Conservation (phyloP, 2,797 vertebrate species). For the Parauchenoglanis ngamensis region DNA sequence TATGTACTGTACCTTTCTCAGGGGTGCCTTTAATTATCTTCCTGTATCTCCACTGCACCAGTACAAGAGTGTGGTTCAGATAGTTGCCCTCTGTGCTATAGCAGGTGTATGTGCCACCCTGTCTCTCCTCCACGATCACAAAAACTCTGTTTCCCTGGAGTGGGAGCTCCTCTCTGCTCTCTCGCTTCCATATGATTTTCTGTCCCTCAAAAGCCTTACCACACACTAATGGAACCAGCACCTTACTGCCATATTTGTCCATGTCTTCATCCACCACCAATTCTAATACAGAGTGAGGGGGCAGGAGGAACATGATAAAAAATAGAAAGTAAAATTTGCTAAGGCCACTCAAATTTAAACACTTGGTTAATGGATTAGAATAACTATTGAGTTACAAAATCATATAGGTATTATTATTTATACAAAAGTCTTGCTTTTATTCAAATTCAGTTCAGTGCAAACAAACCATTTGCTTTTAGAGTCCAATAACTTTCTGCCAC, state of each 20-base stretch:
- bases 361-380: neutral
- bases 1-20: conserved; percentile 47
- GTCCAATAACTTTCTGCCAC: conserved; percentile 59
- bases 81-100: conserved; percentile 61
- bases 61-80: conserved; percentile 72
- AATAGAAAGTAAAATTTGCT: neutral
- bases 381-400: neutral
- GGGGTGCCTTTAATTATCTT: conserved; percentile 46
- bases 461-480: conserved; percentile 69
- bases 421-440: neutral
- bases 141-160: conserved; percentile 48
- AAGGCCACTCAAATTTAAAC: neutral
- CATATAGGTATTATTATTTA: neutral
- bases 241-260: conserved; percentile 16
- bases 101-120: conserved; percentile 74
- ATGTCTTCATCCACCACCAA: conserved; percentile 52
- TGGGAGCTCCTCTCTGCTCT: conserved; percentile 27
- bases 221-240: conserved; percentile 53
- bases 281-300: conserved; percentile 25
- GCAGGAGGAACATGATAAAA: neutral
- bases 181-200: conserved; percentile 47
- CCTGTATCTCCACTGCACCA: conserved; percentile 62
- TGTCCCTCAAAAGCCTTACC: conserved; percentile 40
- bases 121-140: conserved; percentile 64
- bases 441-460: neutral